phyloP scores from a whole-genome alignment of 1,140 invertebrate genomes.

The Papilio polyxenes region DNA sequence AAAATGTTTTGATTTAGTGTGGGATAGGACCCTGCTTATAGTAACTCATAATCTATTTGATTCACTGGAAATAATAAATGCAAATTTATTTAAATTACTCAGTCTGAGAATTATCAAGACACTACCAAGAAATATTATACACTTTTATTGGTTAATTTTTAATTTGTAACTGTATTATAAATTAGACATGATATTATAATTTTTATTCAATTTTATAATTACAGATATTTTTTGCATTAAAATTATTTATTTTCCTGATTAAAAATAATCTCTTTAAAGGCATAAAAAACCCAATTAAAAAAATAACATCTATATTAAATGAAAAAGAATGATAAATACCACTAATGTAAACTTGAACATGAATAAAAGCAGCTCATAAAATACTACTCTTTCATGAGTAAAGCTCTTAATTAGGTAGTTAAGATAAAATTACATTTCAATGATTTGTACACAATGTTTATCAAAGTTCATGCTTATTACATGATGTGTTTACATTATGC shows the following conservation, averaged over 20 bases:
- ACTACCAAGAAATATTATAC: background rate
- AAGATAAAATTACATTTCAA: conserved; percentile 31
- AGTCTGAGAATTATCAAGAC: background rate
- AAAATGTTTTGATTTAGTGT: background rate
- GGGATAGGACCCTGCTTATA: background rate
- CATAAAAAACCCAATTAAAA: background rate
- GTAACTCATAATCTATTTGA: background rate
- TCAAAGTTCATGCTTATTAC: background rate
- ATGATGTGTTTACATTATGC: no score
- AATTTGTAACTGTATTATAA: background rate
- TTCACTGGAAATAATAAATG: background rate
- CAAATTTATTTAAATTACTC: background rate
- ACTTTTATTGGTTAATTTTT: background rate
- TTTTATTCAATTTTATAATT: no score
- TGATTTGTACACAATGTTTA: background rate
- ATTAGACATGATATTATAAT: background rate
- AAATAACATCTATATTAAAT: background rate
- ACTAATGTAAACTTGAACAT: background rate
- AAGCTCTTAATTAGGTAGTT: background rate
- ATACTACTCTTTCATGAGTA: background rate
- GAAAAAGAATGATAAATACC: no score
- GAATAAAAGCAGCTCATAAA: background rate
- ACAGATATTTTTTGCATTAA: no score
- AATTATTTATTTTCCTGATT: no score
- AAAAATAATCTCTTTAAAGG: no score